Percentiles rank a stretch among this genome's conserved stretches.
phyloP scores from a whole-genome alignment of 2,888 invertebrate genomes.

The Ctena decussata region DNA sequence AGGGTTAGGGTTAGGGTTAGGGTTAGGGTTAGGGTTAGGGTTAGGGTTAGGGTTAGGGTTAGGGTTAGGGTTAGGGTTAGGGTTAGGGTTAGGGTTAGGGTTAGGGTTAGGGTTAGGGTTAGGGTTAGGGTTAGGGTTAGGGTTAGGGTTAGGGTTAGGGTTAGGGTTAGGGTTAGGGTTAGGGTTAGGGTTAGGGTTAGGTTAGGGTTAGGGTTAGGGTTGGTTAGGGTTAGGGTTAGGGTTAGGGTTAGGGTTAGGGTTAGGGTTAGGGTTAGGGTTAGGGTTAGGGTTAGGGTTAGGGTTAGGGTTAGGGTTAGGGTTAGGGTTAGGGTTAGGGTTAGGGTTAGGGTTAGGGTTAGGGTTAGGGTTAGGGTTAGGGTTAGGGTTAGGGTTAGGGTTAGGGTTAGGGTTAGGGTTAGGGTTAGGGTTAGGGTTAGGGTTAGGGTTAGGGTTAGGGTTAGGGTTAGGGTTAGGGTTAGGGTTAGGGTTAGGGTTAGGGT shows the following conservation, averaged over 20 bases:
- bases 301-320: constrained; percentile 49
- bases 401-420: constrained; percentile 59
- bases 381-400: constrained; percentile 50
- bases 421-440: constrained; percentile 65
- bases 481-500: constrained; percentile 65
- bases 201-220: constrained; percentile 57
- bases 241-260: no score
- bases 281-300: constrained; percentile 39
- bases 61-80: constrained; percentile 55
- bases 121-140: constrained; percentile 64
- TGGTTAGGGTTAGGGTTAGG: constrained; percentile 64
- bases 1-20: constrained; percentile 46
- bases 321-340: constrained; percentile 58
- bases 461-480: constrained; percentile 63
- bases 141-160: no score
- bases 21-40: constrained; percentile 39
- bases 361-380: constrained; percentile 59
- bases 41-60: constrained; percentile 60
- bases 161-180: constrained; percentile 67
- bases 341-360: constrained; percentile 56
- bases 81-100: constrained; percentile 60
- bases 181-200: constrained; percentile 59
- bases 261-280: constrained; percentile 37
- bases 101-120: constrained; percentile 59
- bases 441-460: constrained; percentile 71